These are phyloP conservation scores for Suricata suricatta DNA, from an alignment of 2,113 vertebrate genomes.

Conservation along the genomic window DNA sequence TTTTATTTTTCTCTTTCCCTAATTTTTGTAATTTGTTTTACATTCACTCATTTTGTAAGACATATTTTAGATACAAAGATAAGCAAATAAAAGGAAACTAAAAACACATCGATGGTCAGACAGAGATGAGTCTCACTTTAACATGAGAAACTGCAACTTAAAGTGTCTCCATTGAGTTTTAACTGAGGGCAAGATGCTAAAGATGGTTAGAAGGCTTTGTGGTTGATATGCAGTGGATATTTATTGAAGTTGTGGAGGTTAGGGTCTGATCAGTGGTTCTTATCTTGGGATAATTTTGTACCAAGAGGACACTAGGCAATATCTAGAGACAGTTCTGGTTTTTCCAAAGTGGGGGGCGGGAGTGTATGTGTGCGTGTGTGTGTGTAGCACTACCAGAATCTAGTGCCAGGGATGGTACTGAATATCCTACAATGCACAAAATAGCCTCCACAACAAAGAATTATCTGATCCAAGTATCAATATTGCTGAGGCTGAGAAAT, in stretches of 20 bases:
- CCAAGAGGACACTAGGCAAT: background rate
- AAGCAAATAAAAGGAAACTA: background rate
- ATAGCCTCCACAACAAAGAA: background rate
- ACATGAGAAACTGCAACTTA: background rate
- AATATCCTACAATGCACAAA: background rate
- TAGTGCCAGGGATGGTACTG: background rate
- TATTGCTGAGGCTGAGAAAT: background rate
- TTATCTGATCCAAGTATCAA: background rate
- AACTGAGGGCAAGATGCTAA: background rate
- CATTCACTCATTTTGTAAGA: background rate
- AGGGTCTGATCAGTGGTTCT: background rate
- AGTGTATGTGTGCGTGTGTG: too few relatives aligned
- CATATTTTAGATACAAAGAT: background rate
- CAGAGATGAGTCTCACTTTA: background rate
- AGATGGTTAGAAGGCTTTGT: background rate
- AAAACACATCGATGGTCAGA: background rate
- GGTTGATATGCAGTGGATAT: background rate
- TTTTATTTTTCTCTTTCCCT: background rate
- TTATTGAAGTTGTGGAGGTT: background rate
- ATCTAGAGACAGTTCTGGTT: background rate
- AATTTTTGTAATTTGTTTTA: background rate
- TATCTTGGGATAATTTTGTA: background rate
- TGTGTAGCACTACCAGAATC: accelerated
- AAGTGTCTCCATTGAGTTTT: background rate
- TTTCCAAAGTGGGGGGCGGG: background rate